These are phyloP conservation scores for Cyrtodaria siliqua DNA, from an alignment of 2,888 invertebrate species.

Conservation along the genomic window DNA sequence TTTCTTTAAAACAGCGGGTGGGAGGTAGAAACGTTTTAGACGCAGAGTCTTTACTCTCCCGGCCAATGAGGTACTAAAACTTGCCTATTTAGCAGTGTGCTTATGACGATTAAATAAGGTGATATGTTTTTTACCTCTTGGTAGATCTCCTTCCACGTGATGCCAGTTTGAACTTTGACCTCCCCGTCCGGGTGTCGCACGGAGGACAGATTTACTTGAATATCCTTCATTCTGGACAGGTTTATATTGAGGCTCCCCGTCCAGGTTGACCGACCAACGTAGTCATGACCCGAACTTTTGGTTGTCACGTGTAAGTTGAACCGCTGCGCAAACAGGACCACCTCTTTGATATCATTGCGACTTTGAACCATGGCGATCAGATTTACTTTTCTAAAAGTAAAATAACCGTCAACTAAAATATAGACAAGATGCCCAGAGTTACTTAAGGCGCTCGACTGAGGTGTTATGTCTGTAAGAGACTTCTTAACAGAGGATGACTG, in stretches of 20 bases:
- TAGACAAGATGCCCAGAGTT: too few relatives aligned
- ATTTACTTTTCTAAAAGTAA: slow-evolving; percentile 28
- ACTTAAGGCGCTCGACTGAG: too few relatives aligned
- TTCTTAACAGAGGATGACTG: too few relatives aligned
- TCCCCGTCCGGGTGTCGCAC: slow-evolving; percentile 62
- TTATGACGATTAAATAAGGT: too few relatives aligned
- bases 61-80: too few relatives aligned
- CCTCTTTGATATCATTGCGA: slow-evolving; percentile 61
- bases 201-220: slow-evolving; percentile 20
- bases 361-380: slow-evolving; percentile 53
- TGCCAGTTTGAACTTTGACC: slow-evolving; percentile 66
- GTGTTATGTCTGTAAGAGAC: too few relatives aligned
- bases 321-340: slow-evolving; percentile 63
- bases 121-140: slow-evolving; percentile 63
- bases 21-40: too few relatives aligned
- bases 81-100: too few relatives aligned
- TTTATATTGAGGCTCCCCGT: slow-evolving; percentile 60
- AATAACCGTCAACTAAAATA: neutral
- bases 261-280: slow-evolving; percentile 65
- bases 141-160: slow-evolving; percentile 65
- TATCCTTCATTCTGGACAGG: slow-evolving; percentile 59
- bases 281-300: slow-evolving; percentile 69
- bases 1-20: too few relatives aligned
- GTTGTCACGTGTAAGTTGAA: slow-evolving; percentile 63
- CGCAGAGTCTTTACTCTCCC: too few relatives aligned